Base-by-base conservation (phyloP, 1,140 invertebrate genomes). In the Kradibia gibbosae region DNA sequence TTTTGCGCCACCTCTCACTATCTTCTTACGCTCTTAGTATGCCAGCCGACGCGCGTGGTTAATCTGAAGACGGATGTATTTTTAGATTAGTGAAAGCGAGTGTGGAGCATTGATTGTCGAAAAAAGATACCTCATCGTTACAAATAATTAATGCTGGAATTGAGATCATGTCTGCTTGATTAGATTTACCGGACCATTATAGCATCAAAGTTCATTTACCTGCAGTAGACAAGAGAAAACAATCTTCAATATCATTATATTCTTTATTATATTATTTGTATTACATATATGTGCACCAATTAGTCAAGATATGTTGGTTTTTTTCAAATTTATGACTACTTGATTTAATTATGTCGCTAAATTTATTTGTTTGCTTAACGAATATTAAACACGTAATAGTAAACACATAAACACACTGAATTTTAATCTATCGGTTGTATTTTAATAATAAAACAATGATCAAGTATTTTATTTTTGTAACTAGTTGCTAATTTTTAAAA, bases 61-160 rank as follows among this genome's bases (percentile, higher is more conserved):
- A 71, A 78, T 71, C 70, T 67, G 77, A 79, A 80, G 73, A 62
- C 65, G 50, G n/a, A n/a, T 50, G 36, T 82, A 78, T 78, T 82
- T 78, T 77, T 77, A 82, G 74, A 82, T 50, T 55, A 25, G 80
- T 60, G 57, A 71, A 82, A 71, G 48, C 42, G 34, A 82, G 72
- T 25, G 20, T 60, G 50, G 25, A 28, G 48, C 42, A 36, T 78
- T 72, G 77, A 82, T 77, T 82, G 62, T 17, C 80, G 67, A 82
- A 78, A 78, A 82, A 82, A 65, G 65, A 36, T 78, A 82, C 50
- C 74, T 77, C 39, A 4, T 34, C 20, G 65, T 72, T 76, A 50
- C 80, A 39, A 42, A 74, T 78, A 78, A 82, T 82, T 82, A 78
- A 72, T 70, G 48, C 36, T 42, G 4, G 25, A 45, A 70, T 45